A percentile compares a stretch with the other conserved stretches of the same genome.
These are phyloP conservation scores for Dendrophyllia cribrosa DNA, from an alignment of 64 coral and sea anemone species.

Conservation along the genomic window DNA sequence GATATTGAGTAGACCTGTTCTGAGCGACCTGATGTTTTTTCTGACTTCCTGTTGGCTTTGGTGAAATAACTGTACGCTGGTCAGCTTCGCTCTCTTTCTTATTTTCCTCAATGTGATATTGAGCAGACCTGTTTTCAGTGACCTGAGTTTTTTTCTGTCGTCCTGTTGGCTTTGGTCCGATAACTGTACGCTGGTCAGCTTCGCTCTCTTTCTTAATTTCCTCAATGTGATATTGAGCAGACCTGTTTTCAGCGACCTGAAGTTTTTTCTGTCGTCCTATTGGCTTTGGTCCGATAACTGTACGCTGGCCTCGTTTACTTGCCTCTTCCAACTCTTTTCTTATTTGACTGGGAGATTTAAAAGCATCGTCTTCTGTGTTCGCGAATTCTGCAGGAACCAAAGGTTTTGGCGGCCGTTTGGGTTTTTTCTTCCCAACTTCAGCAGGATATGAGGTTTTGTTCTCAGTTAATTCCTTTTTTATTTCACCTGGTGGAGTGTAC, in stretches of 20 bases:
- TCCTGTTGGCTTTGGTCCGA: neutral
- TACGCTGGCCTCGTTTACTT: neutral
- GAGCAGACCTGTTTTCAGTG: neutral
- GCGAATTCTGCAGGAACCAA: neutral
- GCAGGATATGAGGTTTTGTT: neutral
- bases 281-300: neutral
- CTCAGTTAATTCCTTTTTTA: neutral
- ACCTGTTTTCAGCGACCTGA: neutral
- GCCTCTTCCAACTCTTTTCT: constrained; percentile 45
- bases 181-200: neutral
- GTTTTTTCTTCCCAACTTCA: neutral
- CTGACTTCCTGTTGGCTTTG: neutral
- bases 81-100: neutral
- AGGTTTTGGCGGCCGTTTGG: neutral
- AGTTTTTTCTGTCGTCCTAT: neutral
- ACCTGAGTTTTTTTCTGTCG: neutral
- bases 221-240: constrained; percentile 10
- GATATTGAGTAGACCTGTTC: neutral
- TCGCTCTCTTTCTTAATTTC: neutral
- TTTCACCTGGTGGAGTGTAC: neutral
- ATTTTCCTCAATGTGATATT: constrained; percentile 12
- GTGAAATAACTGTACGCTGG: neutral
- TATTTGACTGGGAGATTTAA: constrained; percentile 41
- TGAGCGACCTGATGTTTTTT: neutral
- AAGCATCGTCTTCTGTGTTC: neutral